Conservation (phyloP, 2,888 invertebrate species). For the Pheosia tremula region DNA sequence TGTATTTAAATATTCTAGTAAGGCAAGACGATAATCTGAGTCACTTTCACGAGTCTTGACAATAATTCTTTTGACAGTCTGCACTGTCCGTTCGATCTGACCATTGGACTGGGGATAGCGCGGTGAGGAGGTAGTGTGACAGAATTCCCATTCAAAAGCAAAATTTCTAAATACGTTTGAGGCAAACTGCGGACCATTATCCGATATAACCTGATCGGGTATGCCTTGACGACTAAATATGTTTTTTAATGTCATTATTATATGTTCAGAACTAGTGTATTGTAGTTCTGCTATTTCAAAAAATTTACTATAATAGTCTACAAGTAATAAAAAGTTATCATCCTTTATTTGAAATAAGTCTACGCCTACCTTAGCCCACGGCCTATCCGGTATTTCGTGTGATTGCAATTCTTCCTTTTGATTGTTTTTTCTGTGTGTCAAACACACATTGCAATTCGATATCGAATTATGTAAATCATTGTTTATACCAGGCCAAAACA, state of each 20-base stretch:
- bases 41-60: conserved; percentile 16
- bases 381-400: conserved; percentile 21
- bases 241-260: conserved; percentile 22
- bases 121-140: conserved; percentile 26
- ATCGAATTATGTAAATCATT: conserved; percentile 22
- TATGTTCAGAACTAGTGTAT: conserved; percentile 3
- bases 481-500: conserved; percentile 31
- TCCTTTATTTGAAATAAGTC: too few relatives aligned
- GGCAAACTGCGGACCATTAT: conserved; percentile 25
- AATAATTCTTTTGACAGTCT: conserved; percentile 22
- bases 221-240: conserved; percentile 29
- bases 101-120: conserved; percentile 20
- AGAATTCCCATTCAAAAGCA: conserved; percentile 17
- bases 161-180: conserved; percentile 19
- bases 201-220: conserved; percentile 20
- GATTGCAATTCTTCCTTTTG: conserved; percentile 6
- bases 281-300: too few relatives aligned
- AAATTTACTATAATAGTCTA: too few relatives aligned
- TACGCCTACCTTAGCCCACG: conserved; percentile 19
- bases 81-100: too few relatives aligned
- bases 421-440: conserved; percentile 8
- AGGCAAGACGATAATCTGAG: too few relatives aligned
- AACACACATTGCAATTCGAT: conserved; percentile 25
- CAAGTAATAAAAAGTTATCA: too few relatives aligned
- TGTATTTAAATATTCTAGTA: too few relatives aligned